These are phyloP conservation scores for Astyanax mexicanus DNA, from an alignment of 2,797 vertebrate species.

Conservation along the genomic window DNA sequence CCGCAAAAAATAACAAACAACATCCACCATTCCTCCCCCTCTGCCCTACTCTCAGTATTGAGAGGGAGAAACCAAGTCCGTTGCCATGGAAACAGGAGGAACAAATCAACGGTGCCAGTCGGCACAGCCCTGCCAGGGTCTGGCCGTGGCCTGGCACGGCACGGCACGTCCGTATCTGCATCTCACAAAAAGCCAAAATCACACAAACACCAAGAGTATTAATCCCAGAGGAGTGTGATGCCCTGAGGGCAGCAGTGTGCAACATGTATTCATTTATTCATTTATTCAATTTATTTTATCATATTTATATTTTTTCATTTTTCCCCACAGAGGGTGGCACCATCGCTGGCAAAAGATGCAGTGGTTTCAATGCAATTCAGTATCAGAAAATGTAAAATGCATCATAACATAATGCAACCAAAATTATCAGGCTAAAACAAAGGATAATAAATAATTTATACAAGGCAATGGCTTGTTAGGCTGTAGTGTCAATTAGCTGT, in stretches of 20 bases:
- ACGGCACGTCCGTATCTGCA: slow-evolving; percentile 23
- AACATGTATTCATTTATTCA: no score
- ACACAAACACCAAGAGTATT: slow-evolving; percentile 22
- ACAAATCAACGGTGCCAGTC: slow-evolving; percentile 52
- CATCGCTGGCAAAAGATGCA: slow-evolving; percentile 44
- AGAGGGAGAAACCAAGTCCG: slow-evolving; percentile 16
- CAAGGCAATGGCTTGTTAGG: no score
- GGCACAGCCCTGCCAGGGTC: slow-evolving; percentile 41
- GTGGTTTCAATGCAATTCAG: no score
- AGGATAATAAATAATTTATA: no score
- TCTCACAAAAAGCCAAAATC: no score
- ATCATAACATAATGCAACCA: no score
- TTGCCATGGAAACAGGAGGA: slow-evolving; percentile 62
- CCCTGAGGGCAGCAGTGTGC: slow-evolving; percentile 47
- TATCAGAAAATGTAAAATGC: no score
- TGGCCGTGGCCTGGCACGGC: slow-evolving; percentile 26
- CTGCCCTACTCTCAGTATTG: slow-evolving; percentile 3
- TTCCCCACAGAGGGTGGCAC: slow-evolving; percentile 3
- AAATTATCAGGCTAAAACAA: no score
- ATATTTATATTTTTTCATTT: slow-evolving; percentile 15
- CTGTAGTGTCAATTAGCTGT: no score
- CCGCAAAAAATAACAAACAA: slow-evolving; percentile 25
- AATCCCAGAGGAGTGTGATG: slow-evolving; percentile 17
- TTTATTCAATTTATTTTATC: no score
- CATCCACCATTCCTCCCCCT: neutral